Evolutionary conservation across 35 echinoderm and acorn worm genomes (phyloP), one percentile per base, ranked within the genome.

Genomic region (Ptychodera flava): DNA sequence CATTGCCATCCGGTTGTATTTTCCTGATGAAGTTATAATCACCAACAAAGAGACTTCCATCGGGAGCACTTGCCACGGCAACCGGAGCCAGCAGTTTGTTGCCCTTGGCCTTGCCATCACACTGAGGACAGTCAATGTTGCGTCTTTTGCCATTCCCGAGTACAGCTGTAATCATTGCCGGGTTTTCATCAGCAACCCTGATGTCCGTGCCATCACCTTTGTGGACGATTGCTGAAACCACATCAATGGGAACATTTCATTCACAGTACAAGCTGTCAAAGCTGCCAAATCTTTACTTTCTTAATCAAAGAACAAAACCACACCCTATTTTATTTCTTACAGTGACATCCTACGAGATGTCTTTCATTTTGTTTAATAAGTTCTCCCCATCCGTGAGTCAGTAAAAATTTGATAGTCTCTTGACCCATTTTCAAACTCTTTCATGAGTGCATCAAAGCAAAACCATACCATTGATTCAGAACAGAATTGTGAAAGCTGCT

Each of bases 31-130:
- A 88, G 76, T 99, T 90, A 16, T 78, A 91, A 82, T 99, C 96
- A 37, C 96, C 96, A 1, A 99, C 93, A 84, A 89, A 99, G 30
- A 94, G 36, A 81, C 91, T 92, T 0, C 96, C 96, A 83, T 94
- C 90, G 0, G 86, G 88, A 31, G 78, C 78, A 78, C 78, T 86
- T 15, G 89, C 96, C 76, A 99, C 34, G 31, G 96, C 92, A 16
- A 90, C 92, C 15, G 96, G 96, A 76, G 96, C 96, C 15, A 94
- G 88, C 64, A 99, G 89, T 1, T 93, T 87, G 27, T 34, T 88
- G 27, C 91, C 89, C 80, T 91, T 91, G 30, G 96, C 96, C 78
- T 38, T 88, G 34, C 96, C 96, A 32, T 94, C 87, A 76, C 92
- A 94, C 79, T 92, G 92, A 0, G 84, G 37, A 80, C 93, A 94